Evolutionary conservation across 2,797 vertebrate genomes (phyloP).

Genomic region (Amniataba percoides): DNA sequence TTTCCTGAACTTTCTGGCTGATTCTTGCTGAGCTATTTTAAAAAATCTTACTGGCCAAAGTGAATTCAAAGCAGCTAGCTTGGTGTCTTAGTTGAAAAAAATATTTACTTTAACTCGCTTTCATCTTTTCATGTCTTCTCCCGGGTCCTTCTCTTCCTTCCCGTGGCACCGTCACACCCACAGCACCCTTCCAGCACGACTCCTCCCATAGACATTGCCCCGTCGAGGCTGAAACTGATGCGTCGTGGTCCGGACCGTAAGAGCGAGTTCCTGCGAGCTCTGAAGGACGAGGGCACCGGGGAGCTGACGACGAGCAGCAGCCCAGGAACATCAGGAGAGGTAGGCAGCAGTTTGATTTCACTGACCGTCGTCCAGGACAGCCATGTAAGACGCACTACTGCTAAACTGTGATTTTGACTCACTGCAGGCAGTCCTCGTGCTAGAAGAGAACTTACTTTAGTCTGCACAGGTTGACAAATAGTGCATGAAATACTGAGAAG

Average conservation of each 20-base stretch:
- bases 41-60: background rate
- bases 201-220: constrained; percentile 96
- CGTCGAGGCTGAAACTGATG: constrained; percentile 96
- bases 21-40: background rate
- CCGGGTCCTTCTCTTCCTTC: background rate
- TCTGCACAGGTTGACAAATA: background rate
- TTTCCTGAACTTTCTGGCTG: background rate
- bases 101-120: background rate
- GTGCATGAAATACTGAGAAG: background rate
- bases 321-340: constrained; percentile 93
- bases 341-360: constrained; percentile 68
- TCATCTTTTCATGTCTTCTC: background rate
- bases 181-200: constrained; percentile 96
- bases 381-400: background rate
- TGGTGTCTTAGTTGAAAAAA: background rate
- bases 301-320: constrained; percentile 93
- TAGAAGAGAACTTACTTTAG: background rate
- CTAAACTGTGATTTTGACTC: background rate
- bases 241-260: constrained; percentile 96
- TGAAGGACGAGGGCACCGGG: constrained; percentile 95
- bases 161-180: background rate
- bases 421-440: background rate
- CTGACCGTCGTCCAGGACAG: background rate
- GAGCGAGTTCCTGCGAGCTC: constrained; percentile 95
- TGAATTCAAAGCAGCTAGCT: background rate